Conservation (phyloP, 2,113 vertebrate genomes). For the Trogon melanurus region DNA sequence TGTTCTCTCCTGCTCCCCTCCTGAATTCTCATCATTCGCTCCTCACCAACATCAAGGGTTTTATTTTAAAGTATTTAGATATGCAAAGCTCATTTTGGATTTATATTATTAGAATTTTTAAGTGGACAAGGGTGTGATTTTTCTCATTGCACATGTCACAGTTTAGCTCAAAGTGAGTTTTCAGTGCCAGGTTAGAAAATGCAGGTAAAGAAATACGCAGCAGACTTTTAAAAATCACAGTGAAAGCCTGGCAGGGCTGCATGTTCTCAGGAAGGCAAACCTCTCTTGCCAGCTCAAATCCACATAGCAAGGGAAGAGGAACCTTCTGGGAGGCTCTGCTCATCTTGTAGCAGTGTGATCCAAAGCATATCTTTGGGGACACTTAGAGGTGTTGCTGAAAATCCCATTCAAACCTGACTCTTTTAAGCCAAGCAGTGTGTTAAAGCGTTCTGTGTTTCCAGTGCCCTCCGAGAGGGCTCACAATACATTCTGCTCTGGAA, state of each 20-base stretch:
- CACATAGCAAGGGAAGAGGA: background rate
- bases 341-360: background rate
- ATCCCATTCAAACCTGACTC: background rate
- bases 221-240: background rate
- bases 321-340: background rate
- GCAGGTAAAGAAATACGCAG: background rate
- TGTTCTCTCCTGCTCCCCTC: background rate
- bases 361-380: background rate
- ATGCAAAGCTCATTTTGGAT: background rate
- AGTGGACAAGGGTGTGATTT: background rate
- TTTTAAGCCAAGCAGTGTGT: background rate
- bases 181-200: background rate
- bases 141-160: background rate
- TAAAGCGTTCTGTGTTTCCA: background rate
- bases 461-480: background rate
- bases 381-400: background rate
- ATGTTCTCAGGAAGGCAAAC: background rate
- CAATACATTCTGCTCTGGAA: background rate
- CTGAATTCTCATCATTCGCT: rapidly evolving
- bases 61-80: background rate
- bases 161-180: background rate
- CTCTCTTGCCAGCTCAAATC: background rate
- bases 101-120: background rate
- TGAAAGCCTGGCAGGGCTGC: background rate
- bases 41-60: background rate